Base-by-base conservation (phyloP, 1,140 invertebrate genomes). In the Globodera rostochiensis region DNA sequence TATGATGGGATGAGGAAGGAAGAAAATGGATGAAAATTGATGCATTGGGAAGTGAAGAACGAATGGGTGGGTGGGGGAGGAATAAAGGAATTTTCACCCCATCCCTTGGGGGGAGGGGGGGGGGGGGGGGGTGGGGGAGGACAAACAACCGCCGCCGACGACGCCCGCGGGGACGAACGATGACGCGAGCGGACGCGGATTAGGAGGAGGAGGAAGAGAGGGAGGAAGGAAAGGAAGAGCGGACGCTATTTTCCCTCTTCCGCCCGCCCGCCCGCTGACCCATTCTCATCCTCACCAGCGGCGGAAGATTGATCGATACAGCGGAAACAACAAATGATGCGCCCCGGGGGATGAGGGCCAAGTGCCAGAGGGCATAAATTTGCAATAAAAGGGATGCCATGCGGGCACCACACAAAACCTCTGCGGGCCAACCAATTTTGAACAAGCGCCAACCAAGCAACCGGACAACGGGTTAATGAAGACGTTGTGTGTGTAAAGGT, bases 51-150 rank as follows among this genome's bases (percentile, higher is more conserved):
- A 75, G 36, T 45, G 47, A 75, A 36, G 47, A 75, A 50, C 53
- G 19, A 73, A 78, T 4, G 45, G 66, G 73, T 15, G 25, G n/a
- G 66, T 25, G 21, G 25, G n/a, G n/a, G 19, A 74, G 71, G 71
- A 67, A 78, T n/a, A n/a, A 73, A 19, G 60, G 21, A 78, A 67
- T 53, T 78, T 74, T 78, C 15, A 78, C 49, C 47, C 21, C 25
- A 36, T 36, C 25, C 25, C 25, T 36, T 36, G 47, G 73, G 73
- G 70, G 73, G 50, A 8, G n/a, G 69, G 47, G 73, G 73, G 70
- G 73, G 50, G 19, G n/a, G 69, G 53, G 70, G 25, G n/a, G 73
- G 46, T 73, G 8, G 45, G 4, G 19, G n/a, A 78, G 36, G 11
- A 78, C 50, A 78, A 71, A 78, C 66, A n/a, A 78, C 25, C 57